phyloP scores from a whole-genome alignment of 1,140 invertebrate species.

The Nylanderia fulva region DNA sequence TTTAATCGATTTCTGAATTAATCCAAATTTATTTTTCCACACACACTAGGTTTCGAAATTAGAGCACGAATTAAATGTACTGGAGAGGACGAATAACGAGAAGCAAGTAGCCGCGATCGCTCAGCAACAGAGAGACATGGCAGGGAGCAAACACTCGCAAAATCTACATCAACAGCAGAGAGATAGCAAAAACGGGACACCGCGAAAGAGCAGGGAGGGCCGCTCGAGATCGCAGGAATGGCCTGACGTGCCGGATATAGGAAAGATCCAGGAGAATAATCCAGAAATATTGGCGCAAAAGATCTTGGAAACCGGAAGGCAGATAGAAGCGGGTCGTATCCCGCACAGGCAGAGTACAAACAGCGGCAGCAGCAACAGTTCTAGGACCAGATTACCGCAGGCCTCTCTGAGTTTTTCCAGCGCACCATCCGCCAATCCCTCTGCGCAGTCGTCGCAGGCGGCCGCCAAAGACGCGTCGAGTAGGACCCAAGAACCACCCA shows the following conservation, averaged over 20 bases:
- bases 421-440: constrained; percentile 68
- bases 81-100: constrained; percentile 91
- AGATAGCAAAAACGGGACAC: constrained; percentile 77
- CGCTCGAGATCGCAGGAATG: constrained; percentile 94
- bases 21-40: constrained; percentile 21
- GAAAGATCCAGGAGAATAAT: constrained; percentile 96
- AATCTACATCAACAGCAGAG: constrained; percentile 75
- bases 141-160: constrained; percentile 73
- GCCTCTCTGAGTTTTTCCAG: constrained; percentile 80
- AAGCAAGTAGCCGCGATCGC: constrained; percentile 86
- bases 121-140: constrained; percentile 78
- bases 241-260: constrained; percentile 95
- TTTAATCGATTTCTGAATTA: neutral
- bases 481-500: constrained; percentile 91
- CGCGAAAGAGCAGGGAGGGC: constrained; percentile 90
- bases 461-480: constrained; percentile 80
- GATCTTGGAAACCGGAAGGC: constrained; percentile 94
- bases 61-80: constrained; percentile 90
- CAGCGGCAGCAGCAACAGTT: constrained; percentile 58
- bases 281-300: constrained; percentile 95
- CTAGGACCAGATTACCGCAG: constrained; percentile 81
- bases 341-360: constrained; percentile 76
- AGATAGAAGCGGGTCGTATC: constrained; percentile 93
- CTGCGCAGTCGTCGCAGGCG: constrained; percentile 82
- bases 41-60: constrained; percentile 89